Evolutionary conservation across 2,888 invertebrate species (phyloP), one percentile per base, ranked within the genome.

Genomic region (Tryphoninae sp.): DNA sequence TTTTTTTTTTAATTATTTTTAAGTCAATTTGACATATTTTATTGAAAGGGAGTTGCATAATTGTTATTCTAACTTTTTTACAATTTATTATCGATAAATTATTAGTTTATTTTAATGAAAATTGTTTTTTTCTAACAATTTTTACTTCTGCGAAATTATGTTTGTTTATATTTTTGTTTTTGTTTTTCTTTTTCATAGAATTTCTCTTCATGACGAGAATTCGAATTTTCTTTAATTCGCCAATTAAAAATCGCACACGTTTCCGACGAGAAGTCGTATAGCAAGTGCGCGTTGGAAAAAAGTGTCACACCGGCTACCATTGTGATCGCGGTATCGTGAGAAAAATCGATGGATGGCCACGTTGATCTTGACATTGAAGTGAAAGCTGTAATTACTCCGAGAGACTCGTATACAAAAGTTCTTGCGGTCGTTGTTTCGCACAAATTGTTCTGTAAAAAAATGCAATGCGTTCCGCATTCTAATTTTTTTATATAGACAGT

Each of bases 301-400:
- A 45, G 45, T 45, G 45, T 45, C 45, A 45, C 45, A 45, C 45
- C 13, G 45, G 9, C 11, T 45, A 13, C 45, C 13, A 45, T 45
- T 45, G 45, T 45, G 45, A 45, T 45, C 13, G 45, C 13, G 13
- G 45, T 45, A 45, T 45, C 45, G 45, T 53, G 62, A 26, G 74
- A 55, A 65, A 74, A 40, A 40, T 22, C n/a, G 55, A 55, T n/a
- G n/a, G n/a, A 55, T 19, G 11, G 55, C n/a, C 55, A 13, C 16
- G 55, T 2, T 55, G 55, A 55, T 55, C 55, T 45, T 13, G 11
- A 45, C 13, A 13, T 19, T 16, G n/a, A 55, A 55, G 19, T 16
- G 55, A 55, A 55, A 55, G 55, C 55, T 55, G 55, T 55, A 55
- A 55, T 55, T 55, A 55, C 55, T 55, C 8, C 55, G 19, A 19